Percentiles rank a stretch among this genome's conserved stretches.
Conservation (phyloP, 2,113 vertebrate genomes). For the Apodemus speciosus region DNA sequence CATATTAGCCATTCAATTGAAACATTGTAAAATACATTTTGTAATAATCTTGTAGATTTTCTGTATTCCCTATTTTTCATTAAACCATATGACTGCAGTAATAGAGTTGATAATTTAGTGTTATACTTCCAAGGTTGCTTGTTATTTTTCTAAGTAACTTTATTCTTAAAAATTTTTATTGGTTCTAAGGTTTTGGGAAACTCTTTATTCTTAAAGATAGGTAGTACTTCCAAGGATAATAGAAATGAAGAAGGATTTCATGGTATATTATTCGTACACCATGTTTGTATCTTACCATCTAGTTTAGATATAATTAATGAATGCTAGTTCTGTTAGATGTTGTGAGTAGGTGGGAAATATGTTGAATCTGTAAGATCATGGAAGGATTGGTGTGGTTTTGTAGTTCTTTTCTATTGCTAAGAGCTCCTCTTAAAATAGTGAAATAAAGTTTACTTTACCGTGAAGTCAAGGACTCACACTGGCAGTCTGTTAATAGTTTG, state of each 20-base stretch:
- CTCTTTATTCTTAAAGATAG: background rate
- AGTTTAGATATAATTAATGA: background rate
- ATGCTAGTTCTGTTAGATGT: conserved; percentile 3
- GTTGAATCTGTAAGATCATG: background rate
- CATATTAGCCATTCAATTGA: background rate
- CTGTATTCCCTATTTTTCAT: background rate
- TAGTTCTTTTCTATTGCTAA: conserved; percentile 1
- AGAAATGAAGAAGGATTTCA: background rate
- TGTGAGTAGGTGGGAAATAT: conserved; percentile 8
- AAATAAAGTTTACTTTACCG: conserved; percentile 46
- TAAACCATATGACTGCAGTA: background rate
- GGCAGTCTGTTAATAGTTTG: background rate
- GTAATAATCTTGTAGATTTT: background rate
- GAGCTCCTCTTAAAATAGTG: conserved; percentile 47
- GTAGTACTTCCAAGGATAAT: conserved; percentile 8
- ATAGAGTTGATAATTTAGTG: background rate
- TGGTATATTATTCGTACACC: background rate
- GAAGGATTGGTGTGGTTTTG: conserved; percentile 29
- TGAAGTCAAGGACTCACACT: background rate
- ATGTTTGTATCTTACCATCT: background rate
- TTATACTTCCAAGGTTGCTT: background rate
- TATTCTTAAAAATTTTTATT: background rate
- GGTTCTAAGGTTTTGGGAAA: conserved; percentile 27
- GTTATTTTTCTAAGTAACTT: conserved; percentile 18
- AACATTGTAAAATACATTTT: conserved; percentile 11